Base-by-base conservation (phyloP, 2,113 vertebrate genomes). In the Turdus rufiventris region DNA sequence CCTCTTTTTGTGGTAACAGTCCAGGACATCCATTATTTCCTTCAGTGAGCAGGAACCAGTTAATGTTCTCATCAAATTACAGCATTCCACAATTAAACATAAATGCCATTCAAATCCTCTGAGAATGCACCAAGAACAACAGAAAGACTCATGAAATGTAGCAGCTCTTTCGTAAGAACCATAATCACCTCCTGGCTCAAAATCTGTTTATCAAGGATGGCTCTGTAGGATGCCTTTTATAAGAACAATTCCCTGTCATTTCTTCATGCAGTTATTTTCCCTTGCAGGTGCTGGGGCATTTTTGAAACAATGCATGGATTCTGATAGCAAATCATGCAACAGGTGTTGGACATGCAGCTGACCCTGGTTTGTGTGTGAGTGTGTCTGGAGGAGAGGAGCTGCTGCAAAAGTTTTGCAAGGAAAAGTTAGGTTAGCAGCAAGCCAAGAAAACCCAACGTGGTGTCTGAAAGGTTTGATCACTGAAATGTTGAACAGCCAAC, bases 111-210 rank as follows among this genome's bases (percentile, higher is more conserved):
- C 51, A 43, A 56, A 84, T 80, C 33, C 45, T 88, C 92, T 94
- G 85, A 91, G 88, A 90, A 75, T 12, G 26, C 38, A 79, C 81
- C 82, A 94, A 95, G 71, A 94, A 67, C 33, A 96, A 94, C 57
- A 95, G 78, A 78, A 85, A 67, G 48, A 71, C 29, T 77, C 76
- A 74, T 63, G 18, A 96, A 96, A 70, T 16, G 9, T 5, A 80
- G 28, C 67, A 73, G 19, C 23, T 81, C 65, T 94, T 96, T 91
- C 0, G 0, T 66, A 95, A 94, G 60, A 87, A 11, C 23, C 23
- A 19, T 84, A 74, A 91, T 71, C 51, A 71, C 43, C 12, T 85
- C 53, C 38, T 94, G 61, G 24, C 83, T 60, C 72, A 58, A 90
- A 85, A 90, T 61, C 25, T 81, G 0, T 79, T 80, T 84, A 58